These are phyloP conservation scores for Digitonthophagus gazella DNA, from an alignment of 2,888 invertebrate genomes.

Conservation along the genomic window DNA sequence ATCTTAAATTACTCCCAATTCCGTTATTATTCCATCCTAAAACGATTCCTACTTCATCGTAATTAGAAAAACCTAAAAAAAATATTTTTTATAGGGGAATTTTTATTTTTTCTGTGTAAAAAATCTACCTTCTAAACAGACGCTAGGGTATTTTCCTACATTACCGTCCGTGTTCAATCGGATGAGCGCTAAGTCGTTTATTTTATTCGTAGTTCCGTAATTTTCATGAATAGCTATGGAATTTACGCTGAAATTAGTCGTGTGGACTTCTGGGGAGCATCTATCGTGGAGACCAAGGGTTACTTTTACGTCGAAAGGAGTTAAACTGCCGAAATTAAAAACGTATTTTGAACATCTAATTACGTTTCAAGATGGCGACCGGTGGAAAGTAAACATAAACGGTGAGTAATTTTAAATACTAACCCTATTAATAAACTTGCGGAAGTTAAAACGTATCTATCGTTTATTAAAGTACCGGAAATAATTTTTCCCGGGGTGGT, in stretches of 20 bases:
- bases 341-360: no score
- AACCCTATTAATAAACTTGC: constrained; percentile 56
- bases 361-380: neutral
- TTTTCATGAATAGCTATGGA: constrained; percentile 56
- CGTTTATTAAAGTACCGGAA: constrained; percentile 57
- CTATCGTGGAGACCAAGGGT: constrained; percentile 57
- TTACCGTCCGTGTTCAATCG: constrained; percentile 52
- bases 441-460: constrained; percentile 58
- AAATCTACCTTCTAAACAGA: constrained; percentile 55
- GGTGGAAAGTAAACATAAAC: constrained; percentile 1
- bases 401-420: constrained; percentile 20
- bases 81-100: constrained; percentile 6
- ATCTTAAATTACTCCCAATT: constrained; percentile 33
- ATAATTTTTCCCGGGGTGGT: constrained; percentile 47
- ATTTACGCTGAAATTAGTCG: constrained; percentile 55
- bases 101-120: neutral
- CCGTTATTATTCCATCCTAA: constrained; percentile 50
- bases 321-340: constrained; percentile 40
- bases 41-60: constrained; percentile 55
- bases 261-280: constrained; percentile 54
- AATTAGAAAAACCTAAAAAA: constrained; percentile 48
- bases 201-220: constrained; percentile 53
- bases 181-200: constrained; percentile 61
- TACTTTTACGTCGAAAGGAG: constrained; percentile 53
- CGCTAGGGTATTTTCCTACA: constrained; percentile 57